A percentile compares a stretch with the other conserved stretches of the same genome.
These are phyloP conservation scores for Ptychobarbus kaznakovi DNA, from an alignment of 2,797 vertebrate genomes.

Conservation along the genomic window DNA sequence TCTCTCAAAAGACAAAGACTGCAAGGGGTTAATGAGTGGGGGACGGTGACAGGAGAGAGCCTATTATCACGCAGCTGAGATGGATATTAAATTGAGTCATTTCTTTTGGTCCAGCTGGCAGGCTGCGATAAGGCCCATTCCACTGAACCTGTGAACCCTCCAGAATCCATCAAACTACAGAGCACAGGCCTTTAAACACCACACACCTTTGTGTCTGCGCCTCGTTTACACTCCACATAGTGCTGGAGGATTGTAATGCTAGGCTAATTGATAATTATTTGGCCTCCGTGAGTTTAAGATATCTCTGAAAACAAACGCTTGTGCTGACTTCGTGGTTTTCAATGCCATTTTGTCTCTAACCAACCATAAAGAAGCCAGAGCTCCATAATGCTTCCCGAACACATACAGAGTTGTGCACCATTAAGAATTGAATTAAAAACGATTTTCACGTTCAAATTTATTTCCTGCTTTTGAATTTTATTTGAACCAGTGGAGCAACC, in stretches of 20 bases:
- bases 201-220: slow-evolving; percentile 38
- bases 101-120: slow-evolving; percentile 76
- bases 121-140: slow-evolving; percentile 76
- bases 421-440: not conserved
- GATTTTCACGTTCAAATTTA: not conserved
- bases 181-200: slow-evolving; percentile 46
- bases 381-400: not conserved
- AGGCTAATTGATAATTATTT: slow-evolving; percentile 53
- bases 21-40: slow-evolving; percentile 70
- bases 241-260: not conserved
- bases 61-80: slow-evolving; percentile 74
- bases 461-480: not conserved
- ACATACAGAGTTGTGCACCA: not conserved
- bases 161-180: slow-evolving; percentile 67
- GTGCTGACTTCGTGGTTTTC: not conserved
- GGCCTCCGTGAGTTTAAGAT: not conserved
- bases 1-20: slow-evolving; percentile 52
- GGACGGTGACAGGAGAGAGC: slow-evolving; percentile 71
- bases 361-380: not conserved
- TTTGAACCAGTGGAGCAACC: not conserved
- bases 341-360: slow-evolving; percentile 20
- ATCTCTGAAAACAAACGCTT: slow-evolving; percentile 11
- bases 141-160: slow-evolving; percentile 72
- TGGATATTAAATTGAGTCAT: slow-evolving; percentile 79
- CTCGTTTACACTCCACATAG: slow-evolving; percentile 32